Percentiles rank a stretch among this genome's conserved stretches.
Conservation (phyloP, 2,113 vertebrate species). For the Mesembrinibis cayennensis region DNA sequence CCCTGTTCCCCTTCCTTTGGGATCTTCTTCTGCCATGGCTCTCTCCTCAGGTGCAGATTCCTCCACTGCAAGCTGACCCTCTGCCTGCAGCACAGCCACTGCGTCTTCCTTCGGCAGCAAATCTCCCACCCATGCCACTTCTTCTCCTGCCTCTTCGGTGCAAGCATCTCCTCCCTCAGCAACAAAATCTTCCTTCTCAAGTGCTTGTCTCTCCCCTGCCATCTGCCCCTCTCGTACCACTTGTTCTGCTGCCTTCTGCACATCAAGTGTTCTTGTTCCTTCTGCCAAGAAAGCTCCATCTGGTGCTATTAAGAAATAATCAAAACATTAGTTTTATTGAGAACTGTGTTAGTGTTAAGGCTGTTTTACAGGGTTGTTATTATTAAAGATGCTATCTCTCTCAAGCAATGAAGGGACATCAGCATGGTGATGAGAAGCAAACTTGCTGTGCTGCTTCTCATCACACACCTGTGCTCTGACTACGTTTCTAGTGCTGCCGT, state of each 20-base stretch:
- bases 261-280: background rate
- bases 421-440: background rate
- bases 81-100: background rate
- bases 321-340: background rate
- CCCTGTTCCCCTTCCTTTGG: background rate
- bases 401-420: background rate
- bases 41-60: background rate
- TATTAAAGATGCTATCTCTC: background rate
- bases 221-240: background rate
- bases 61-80: background rate
- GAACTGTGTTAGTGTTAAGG: background rate
- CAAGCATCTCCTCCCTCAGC: background rate
- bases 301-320: background rate
- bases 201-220: background rate
- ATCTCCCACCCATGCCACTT: accelerated
- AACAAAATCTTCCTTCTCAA: background rate
- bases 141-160: accelerated
- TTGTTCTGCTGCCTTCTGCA: background rate
- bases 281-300: background rate
- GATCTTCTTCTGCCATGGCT: background rate
- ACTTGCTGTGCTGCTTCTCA: background rate
- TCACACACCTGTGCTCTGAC: background rate
- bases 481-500: background rate
- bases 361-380: background rate
- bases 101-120: background rate